Evolutionary conservation across 2,113 vertebrate genomes (phyloP), one percentile per base, ranked within the genome.

Genomic region (Nothobranchius kuhntae): DNA sequence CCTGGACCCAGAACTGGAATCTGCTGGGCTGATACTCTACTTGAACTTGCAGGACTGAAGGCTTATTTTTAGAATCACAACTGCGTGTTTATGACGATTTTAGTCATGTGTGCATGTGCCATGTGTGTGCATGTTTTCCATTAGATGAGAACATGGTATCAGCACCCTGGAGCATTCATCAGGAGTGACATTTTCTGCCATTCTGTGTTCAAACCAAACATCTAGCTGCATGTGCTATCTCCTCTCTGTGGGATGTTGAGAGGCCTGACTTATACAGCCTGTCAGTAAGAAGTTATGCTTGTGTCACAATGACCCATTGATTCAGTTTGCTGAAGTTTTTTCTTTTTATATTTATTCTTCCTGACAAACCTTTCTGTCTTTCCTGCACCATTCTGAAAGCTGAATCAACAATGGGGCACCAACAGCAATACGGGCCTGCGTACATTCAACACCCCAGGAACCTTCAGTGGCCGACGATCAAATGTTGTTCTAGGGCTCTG

Each of bases 351-450:
- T 21, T 21, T 21, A 81, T 87, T 71, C 53, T n/a, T 69, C 76
- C 67, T 6, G 68, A 86, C 87, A 87, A 89, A 83, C 65, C 72
- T 83, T 77, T 78, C 84, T 81, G 88, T 89, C 80, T 87, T 73
- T 48, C n/a, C 36, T 45, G 9, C 59, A 67, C 61, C 3, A 71
- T 64, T 75, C 75, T 13, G 26, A 86, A 92, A 88, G 86, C 87
- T 91, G 88, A 88, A 89, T 81, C 81, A 91, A 89, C 82, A 89
- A 68, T 77, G 61, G 53, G 68, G 78, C 61, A 86, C 81, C 82
- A 83, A 83, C 73, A 80, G 50, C 68, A 77, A 47, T 47, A 77
- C 14, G 56, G 68, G 38, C 61, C 63, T 82, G 81, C 80, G 81
- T 80, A 77, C 78, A 80, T 86, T 89, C 79, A 80, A 81, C 66